Evolutionary conservation across 2,113 vertebrate genomes (phyloP).

Genomic region (Grus americana): DNA sequence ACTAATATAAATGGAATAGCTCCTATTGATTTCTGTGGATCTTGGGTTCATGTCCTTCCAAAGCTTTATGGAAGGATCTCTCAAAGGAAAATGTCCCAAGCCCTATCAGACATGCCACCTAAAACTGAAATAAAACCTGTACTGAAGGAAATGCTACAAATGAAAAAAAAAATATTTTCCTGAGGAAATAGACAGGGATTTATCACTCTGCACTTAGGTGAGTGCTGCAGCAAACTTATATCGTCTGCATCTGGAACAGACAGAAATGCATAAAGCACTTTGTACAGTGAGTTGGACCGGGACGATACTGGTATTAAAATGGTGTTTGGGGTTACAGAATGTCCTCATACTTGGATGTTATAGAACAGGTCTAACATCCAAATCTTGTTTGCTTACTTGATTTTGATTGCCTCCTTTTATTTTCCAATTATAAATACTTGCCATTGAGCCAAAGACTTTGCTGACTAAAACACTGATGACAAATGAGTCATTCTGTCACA

Average conservation of each 20-base stretch:
- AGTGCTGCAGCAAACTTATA: neutral
- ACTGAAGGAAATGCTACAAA: neutral
- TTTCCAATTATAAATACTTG: conserved; percentile 29
- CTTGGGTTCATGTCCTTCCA: neutral
- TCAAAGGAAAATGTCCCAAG: neutral
- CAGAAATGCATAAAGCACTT: neutral
- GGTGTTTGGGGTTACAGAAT: neutral
- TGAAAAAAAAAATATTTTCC: neutral
- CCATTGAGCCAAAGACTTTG: conserved; percentile 45
- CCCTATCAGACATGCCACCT: fast-evolving
- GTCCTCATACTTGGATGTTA: neutral
- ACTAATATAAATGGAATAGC: neutral
- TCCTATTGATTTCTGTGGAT: neutral
- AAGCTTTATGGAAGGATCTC: neutral
- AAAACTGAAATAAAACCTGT: neutral
- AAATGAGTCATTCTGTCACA: conserved; percentile 27
- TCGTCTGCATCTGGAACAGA: neutral
- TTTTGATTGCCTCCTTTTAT: neutral
- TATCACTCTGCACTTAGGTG: neutral
- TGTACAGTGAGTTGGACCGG: neutral
- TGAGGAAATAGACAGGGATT: neutral
- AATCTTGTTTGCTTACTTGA: neutral
- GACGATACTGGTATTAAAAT: neutral
- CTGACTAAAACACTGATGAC: conserved; percentile 21
- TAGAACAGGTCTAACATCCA: neutral